These are phyloP conservation scores for Thaumetopoea pityocampa DNA, from an alignment of 1,140 invertebrate species.

Conservation along the genomic window DNA sequence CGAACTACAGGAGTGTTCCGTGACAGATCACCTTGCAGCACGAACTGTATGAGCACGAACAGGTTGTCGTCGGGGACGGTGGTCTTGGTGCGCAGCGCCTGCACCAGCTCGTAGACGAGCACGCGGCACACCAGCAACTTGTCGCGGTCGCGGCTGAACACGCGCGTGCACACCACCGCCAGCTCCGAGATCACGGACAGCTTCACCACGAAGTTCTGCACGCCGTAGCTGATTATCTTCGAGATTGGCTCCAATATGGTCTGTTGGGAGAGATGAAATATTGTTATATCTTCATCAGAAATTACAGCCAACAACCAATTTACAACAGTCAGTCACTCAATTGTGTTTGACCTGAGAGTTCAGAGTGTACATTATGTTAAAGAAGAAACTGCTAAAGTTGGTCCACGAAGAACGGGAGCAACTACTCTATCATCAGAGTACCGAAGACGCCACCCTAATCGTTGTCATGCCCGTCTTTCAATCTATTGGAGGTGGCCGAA, in stretches of 20 bases:
- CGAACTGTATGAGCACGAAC: constrained; percentile 91
- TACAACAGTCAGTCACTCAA: no score
- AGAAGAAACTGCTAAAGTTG: no score
- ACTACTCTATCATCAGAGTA: no score
- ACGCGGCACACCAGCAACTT: constrained; percentile 93
- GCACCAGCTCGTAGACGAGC: constrained; percentile 94
- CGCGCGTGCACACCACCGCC: constrained; percentile 91
- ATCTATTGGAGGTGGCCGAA: no score
- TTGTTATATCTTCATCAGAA: no score
- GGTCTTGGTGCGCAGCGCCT: constrained; percentile 96
- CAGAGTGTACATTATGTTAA: no score
- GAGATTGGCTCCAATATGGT: constrained; percentile 94
- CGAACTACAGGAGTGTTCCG: no score
- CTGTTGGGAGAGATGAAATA: constrained; percentile 22
- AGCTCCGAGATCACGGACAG: constrained; percentile 92
- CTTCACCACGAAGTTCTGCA: constrained; percentile 92
- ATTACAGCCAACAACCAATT: no score
- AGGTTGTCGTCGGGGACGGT: constrained; percentile 96
- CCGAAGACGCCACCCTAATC: no score
- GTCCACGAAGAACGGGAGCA: no score
- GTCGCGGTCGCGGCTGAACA: constrained; percentile 93
- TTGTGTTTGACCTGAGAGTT: no score
- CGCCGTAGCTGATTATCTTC: constrained; percentile 92
- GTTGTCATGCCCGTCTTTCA: no score
- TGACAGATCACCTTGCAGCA: constrained; percentile 86